phyloP scores from a whole-genome alignment of 2,797 vertebrate species.

The Gallinago stenura region DNA sequence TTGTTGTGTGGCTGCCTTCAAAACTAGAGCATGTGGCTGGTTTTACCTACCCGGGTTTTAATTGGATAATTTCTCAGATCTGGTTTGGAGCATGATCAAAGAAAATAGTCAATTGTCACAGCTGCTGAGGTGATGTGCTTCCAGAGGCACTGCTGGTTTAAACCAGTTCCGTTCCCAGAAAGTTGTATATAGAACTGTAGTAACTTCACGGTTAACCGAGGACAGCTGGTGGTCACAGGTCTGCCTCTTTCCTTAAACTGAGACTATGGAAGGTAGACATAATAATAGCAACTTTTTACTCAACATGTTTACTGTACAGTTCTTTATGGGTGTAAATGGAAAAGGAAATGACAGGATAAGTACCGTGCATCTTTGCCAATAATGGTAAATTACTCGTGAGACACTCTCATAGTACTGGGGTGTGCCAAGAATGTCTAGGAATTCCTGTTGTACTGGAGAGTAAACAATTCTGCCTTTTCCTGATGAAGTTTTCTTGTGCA shows the following conservation, averaged over 20 bases:
- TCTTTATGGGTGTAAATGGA: background rate
- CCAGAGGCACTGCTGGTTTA: background rate
- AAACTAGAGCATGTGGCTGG: too few relatives aligned
- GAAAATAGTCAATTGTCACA: background rate
- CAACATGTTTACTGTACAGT: background rate
- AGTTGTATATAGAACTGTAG: background rate
- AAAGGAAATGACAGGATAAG: background rate
- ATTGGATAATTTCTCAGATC: background rate
- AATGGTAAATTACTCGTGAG: background rate
- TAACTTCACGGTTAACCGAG: background rate
- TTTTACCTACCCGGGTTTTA: too few relatives aligned
- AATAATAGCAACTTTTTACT: background rate
- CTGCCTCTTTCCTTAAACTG: background rate
- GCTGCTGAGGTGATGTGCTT: background rate
- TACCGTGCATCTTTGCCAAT: background rate
- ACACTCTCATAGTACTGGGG: background rate
- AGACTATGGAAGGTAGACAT: fast-evolving
- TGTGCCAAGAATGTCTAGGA: background rate
- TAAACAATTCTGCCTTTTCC: background rate
- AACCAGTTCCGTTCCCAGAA: background rate
- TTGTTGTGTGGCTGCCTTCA: background rate
- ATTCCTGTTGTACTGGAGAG: background rate
- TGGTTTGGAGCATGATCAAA: background rate
- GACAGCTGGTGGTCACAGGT: background rate
- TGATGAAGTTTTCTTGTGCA: background rate